Percentiles rank a stretch among this genome's conserved stretches.
Evolutionary conservation across 2,888 invertebrate species (phyloP).

Genomic region (Perizoma flavofasciatum): DNA sequence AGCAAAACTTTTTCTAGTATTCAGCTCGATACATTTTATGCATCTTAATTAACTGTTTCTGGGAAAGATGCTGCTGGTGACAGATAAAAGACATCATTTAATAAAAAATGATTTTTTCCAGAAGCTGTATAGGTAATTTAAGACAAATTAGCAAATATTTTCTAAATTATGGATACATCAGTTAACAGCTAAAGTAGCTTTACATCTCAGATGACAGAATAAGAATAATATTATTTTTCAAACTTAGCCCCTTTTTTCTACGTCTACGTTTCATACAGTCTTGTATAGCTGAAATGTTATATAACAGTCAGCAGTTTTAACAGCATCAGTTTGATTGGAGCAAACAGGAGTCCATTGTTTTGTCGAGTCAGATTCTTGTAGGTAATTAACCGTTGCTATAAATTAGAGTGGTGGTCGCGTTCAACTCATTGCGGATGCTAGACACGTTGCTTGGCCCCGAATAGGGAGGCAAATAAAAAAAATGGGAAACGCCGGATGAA

Average conservation of each 20-base stretch:
- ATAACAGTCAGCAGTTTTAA: conserved; percentile 19
- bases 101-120: too few species aligned
- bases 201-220: too few species aligned
- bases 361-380: conserved; percentile 71
- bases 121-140: too few species aligned
- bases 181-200: too few species aligned
- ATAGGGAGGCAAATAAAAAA: conserved; percentile 38
- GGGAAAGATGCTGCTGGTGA: conserved; percentile 36
- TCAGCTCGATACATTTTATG: conserved; percentile 74
- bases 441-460: conserved; percentile 48
- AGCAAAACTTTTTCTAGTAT: conserved; percentile 75
- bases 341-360: conserved; percentile 51
- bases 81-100: conserved; percentile 48
- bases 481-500: conserved; percentile 10
- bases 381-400: conserved; percentile 77
- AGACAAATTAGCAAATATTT: too few species aligned
- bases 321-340: conserved; percentile 47
- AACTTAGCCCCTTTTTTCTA: too few species aligned
- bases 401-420: conserved; percentile 59
- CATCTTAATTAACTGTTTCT: conserved; percentile 68
- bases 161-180: conserved; percentile 25
- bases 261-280: too few species aligned
- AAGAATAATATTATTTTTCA: too few species aligned
- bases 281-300: too few species aligned
- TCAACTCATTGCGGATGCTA: conserved; percentile 68